Evolutionary conservation across 2,888 invertebrate species (phyloP), one percentile per base, ranked within the genome.

Genomic region (Heliconius hortense): DNA sequence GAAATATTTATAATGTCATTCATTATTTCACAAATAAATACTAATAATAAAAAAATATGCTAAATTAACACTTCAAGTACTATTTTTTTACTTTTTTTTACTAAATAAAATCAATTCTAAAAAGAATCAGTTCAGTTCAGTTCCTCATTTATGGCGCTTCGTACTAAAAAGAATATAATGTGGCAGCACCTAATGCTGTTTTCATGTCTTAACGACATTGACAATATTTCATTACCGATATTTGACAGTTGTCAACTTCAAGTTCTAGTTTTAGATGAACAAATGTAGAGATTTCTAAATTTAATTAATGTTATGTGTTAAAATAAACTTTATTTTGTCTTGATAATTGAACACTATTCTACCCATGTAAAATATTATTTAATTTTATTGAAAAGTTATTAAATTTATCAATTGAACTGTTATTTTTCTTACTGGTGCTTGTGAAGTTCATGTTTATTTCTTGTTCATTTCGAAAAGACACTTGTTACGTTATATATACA

Each of bases 401-500:
- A 31, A 69, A 31, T 24, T 69, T 31, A 28, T 69, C 15, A 15
- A 69, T 31, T n/a, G 31, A 56, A 69, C 56, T 69, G 56, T 1
- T 31, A 69, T 53, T 56, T 35, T 73, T 72, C 43, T 18, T 7
- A 53, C 39, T 60, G 21, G 71, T 60, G 60, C 60, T 56, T 56
- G 69, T 71, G 59, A 59, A 71, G 24, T 71, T 71, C 31, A 56
- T 71, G 56, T 71, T 75, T 71, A 75, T 64, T 35, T 31, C 21
- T 43, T 13, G 28, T 71, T 64, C 28, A 31, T 28, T 13, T 35
- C 53, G n/a, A 28, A 63, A 28, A 70, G 18, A 59, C 15, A 28
- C 62, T 70, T 66, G 39, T 69, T 28, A 64, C 39, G 28, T 71
- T 64, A 59, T 62, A 68, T 59, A 63, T 39, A 43, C 64, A 64